These are phyloP conservation scores for Campaea margaritaria DNA, from an alignment of 2,888 invertebrate species.

Conservation along the genomic window DNA sequence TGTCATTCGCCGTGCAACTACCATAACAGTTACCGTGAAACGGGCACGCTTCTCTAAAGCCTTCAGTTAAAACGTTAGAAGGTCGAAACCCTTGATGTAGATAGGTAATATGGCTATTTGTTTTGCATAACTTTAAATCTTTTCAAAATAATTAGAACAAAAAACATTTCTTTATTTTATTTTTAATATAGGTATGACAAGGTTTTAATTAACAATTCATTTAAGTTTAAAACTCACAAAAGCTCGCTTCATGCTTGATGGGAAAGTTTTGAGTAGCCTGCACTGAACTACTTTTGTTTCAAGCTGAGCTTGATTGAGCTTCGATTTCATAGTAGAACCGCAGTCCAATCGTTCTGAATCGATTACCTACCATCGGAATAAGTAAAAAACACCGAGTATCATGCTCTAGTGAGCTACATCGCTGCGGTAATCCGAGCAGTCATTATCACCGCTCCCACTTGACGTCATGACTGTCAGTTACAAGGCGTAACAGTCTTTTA, in stretches of 20 bases:
- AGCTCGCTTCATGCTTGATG: constrained; percentile 17
- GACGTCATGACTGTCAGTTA: constrained; percentile 24
- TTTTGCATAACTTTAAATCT: too few species aligned
- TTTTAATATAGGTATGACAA: too few species aligned
- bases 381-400: constrained; percentile 50
- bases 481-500: constrained; percentile 15
- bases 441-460: constrained; percentile 25
- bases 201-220: neutral
- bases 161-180: too few species aligned
- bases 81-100: constrained; percentile 8
- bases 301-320: constrained; percentile 34
- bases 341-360: constrained; percentile 55
- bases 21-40: constrained; percentile 32
- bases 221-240: neutral
- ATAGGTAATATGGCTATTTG: too few species aligned
- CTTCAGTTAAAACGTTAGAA: constrained; percentile 31
- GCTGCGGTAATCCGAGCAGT: constrained; percentile 45
- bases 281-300: constrained; percentile 22
- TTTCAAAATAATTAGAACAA: too few species aligned
- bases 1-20: constrained; percentile 23
- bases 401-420: constrained; percentile 72
- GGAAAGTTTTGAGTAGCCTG: constrained; percentile 17
- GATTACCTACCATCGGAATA: constrained; percentile 55
- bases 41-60: constrained; percentile 32
- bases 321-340: constrained; percentile 38